These are phyloP conservation scores for Cosmorhoe ocellata DNA, from an alignment of 2,888 invertebrate species.

Conservation along the genomic window DNA sequence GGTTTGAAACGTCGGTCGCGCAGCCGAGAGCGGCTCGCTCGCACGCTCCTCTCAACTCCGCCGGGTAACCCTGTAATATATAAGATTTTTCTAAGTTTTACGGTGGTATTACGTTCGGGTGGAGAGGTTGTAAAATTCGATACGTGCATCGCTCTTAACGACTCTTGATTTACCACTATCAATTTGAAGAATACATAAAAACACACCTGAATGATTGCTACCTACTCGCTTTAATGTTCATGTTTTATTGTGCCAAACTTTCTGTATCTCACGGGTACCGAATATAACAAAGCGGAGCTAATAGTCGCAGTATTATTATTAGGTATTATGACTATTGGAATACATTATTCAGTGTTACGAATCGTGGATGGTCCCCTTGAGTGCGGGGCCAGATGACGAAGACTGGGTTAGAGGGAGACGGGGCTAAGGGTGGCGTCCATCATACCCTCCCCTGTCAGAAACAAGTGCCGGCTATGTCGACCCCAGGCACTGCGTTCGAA, in stretches of 20 bases:
- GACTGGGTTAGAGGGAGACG: conserved; percentile 55
- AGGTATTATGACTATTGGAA: conserved; percentile 55
- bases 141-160: conserved; percentile 72
- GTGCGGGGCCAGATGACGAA: conserved; percentile 71
- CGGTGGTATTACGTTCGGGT: conserved; percentile 64
- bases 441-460: conserved; percentile 76
- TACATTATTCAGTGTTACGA: conserved; percentile 79
- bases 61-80: conserved; percentile 54
- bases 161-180: conserved; percentile 76
- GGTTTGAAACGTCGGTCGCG: conserved; percentile 49
- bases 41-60: conserved; percentile 50
- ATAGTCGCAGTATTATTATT: conserved; percentile 58
- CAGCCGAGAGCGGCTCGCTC: conserved; percentile 29
- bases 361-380: conserved; percentile 73
- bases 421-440: conserved; percentile 70
- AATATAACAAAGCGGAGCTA: conserved; percentile 10
- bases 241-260: conserved; percentile 58
- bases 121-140: conserved; percentile 73
- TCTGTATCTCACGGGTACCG: conserved; percentile 31
- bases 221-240: conserved; percentile 56
- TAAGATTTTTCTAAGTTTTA: conserved; percentile 77
- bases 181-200: conserved; percentile 70
- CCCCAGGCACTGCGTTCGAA: conserved; percentile 71
- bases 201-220: conserved; percentile 64
- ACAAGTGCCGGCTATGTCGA: conserved; percentile 74